Base-by-base conservation (phyloP, 37 sponge, comb jelly and placozoan genomes). In the Halichondria panicea region DNA sequence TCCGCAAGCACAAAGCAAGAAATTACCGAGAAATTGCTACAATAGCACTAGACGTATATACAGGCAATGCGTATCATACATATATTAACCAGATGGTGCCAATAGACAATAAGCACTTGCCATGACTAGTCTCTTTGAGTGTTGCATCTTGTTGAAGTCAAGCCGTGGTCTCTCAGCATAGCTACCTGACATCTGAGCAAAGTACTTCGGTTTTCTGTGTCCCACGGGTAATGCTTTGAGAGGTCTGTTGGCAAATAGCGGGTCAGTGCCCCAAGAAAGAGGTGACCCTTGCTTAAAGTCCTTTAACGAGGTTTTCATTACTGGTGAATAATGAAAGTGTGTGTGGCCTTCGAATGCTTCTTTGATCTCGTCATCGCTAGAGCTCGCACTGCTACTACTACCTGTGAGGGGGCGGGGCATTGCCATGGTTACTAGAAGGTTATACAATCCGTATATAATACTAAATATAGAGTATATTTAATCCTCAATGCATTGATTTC, bases 351-450 rank as follows among this genome's bases (percentile, higher is more conserved):
- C 80, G 70, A 79, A 79, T 0, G 70, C 80, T 54, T 85, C 86
- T 53, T 85, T 85, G 44, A 85, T 50, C 36, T 85, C 86, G 55
- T 85, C 86, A 38, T 85, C 86, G 73, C 86, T 85, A 30, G 86
- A 85, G 57, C 84, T 76, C 13, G 73, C 35, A 24, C 79, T 85
- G 43, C 73, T 85, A 39, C 73, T 72, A 59, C 70, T 52, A 63
- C 58, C 67, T 66, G n/a, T n/a, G n/a, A n/a, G n/a, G n/a, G n/a
- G n/a, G n/a, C n/a, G n/a, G n/a, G n/a, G n/a, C n/a, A n/a, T n/a
- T n/a, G n/a, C n/a, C n/a, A n/a, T n/a, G n/a, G n/a, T n/a, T n/a
- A n/a, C n/a, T n/a, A n/a, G n/a, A n/a, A n/a, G n/a, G n/a, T n/a
- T n/a, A n/a, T n/a, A n/a, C n/a, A n/a, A n/a, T n/a, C n/a, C n/a